These are phyloP conservation scores for Lysiphlebus fabarum DNA, from an alignment of 1,140 invertebrate species.

Conservation along the genomic window DNA sequence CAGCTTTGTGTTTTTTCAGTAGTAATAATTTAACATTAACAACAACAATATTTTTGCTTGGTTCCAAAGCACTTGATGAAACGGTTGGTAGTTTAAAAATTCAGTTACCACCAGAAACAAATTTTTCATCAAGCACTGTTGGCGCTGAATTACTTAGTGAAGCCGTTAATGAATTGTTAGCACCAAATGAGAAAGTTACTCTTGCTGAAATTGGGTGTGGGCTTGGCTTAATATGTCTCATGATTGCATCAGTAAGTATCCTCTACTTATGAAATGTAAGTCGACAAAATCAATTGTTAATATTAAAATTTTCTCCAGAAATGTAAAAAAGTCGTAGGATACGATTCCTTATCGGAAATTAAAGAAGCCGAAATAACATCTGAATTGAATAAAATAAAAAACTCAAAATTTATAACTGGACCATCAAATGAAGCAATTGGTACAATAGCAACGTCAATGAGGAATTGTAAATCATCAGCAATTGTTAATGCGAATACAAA, in stretches of 20 bases:
- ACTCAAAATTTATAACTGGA: constrained; percentile 48
- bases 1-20: constrained; percentile 32
- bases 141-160: constrained; percentile 46
- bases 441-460: constrained; percentile 37
- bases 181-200: constrained; percentile 37
- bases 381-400: constrained; percentile 49
- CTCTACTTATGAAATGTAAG: constrained; percentile 14
- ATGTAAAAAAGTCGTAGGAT: constrained; percentile 49
- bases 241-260: constrained; percentile 45
- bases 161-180: constrained; percentile 41
- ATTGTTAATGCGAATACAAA: constrained; percentile 48
- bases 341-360: constrained; percentile 48
- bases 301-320: constrained; percentile 36
- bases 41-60: constrained; percentile 47
- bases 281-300: neutral
- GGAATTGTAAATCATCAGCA: constrained; percentile 37
- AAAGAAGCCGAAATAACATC: constrained; percentile 50
- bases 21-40: constrained; percentile 33
- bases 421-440: constrained; percentile 38
- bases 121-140: constrained; percentile 47
- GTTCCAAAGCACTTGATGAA: constrained; percentile 51
- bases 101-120: constrained; percentile 50
- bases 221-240: constrained; percentile 47
- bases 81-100: constrained; percentile 46
- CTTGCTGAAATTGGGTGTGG: constrained; percentile 53